phyloP scores from a whole-genome alignment of 2,797 vertebrate species.

The Melanotaenia boesemani region DNA sequence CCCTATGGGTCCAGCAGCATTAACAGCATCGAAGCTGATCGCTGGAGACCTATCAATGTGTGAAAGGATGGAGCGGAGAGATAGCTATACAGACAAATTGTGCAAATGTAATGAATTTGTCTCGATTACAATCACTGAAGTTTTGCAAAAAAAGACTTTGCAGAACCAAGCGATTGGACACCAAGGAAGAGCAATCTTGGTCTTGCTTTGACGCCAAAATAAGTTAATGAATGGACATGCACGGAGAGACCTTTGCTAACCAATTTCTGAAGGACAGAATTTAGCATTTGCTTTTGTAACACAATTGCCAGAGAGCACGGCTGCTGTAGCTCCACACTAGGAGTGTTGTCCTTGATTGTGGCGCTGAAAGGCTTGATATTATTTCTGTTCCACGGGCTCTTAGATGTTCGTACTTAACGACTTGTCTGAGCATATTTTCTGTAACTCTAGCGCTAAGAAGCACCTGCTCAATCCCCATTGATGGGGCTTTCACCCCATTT shows the following conservation, averaged over 20 bases:
- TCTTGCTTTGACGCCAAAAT: conserved; percentile 36
- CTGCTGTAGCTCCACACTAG: conserved; percentile 54
- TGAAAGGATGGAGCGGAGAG: conserved; percentile 61
- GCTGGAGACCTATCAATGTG: conserved; percentile 93
- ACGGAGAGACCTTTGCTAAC: conserved; percentile 40
- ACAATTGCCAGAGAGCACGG: conserved; percentile 60
- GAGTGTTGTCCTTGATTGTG: conserved; percentile 39
- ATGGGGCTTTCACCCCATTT: conserved; percentile 38
- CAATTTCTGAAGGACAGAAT: conserved; percentile 50
- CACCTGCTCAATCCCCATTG: conserved; percentile 28
- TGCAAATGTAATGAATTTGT: conserved; percentile 19
- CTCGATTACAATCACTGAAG: conserved; percentile 7
- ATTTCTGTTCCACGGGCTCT: conserved; percentile 35
- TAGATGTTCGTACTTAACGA: conserved; percentile 29
- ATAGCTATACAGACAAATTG: conserved; percentile 22
- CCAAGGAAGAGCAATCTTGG: conserved; percentile 26
- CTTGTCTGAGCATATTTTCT: conserved; percentile 34
- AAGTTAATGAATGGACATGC: conserved; percentile 28
- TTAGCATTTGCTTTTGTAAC: conserved; percentile 59
- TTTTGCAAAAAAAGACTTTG: conserved; percentile 15
- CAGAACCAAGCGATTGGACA: conserved; percentile 33
- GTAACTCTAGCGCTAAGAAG: conserved; percentile 45
- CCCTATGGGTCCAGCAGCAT: conserved; percentile 90
- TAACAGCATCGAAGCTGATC: conserved; percentile 93
- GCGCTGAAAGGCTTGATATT: conserved; percentile 19